Percentiles rank a stretch among this genome's conserved stretches.
Conservation (phyloP, 1,140 invertebrate genomes). For the Druon quercuslanigerum region DNA sequence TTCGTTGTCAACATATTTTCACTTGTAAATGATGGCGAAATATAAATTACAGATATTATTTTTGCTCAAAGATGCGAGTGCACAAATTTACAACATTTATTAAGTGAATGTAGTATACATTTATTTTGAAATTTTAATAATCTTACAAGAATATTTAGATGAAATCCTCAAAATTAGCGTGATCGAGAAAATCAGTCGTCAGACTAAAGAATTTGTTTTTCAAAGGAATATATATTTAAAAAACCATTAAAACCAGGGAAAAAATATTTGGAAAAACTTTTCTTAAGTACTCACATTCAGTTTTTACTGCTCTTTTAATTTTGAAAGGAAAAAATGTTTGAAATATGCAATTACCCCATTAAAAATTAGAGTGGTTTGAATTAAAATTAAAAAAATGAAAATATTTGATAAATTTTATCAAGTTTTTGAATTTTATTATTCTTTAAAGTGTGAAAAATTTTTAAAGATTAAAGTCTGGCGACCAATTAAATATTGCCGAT, state of each 20-base stretch:
- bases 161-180: neutral
- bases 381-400: no score
- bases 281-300: no score
- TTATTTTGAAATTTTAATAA: conserved; percentile 30
- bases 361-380: no score
- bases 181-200: neutral
- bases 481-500: neutral
- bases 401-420: no score
- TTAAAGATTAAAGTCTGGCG: neutral
- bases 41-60: neutral
- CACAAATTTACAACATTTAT: conserved; percentile 29
- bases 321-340: no score
- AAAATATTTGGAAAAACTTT: no score
- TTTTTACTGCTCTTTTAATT: no score
- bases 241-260: no score
- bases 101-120: conserved; percentile 19
- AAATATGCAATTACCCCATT: no score
- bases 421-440: no score
- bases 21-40: neutral
- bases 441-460: no score
- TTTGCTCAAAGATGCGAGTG: neutral
- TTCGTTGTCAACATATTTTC: conserved; percentile 10
- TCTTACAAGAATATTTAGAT: conserved; percentile 18
- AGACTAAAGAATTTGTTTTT: neutral
- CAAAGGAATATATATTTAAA: no score